Conservation (phyloP, 2,888 invertebrate genomes). For the Yponomeuta malinellus region DNA sequence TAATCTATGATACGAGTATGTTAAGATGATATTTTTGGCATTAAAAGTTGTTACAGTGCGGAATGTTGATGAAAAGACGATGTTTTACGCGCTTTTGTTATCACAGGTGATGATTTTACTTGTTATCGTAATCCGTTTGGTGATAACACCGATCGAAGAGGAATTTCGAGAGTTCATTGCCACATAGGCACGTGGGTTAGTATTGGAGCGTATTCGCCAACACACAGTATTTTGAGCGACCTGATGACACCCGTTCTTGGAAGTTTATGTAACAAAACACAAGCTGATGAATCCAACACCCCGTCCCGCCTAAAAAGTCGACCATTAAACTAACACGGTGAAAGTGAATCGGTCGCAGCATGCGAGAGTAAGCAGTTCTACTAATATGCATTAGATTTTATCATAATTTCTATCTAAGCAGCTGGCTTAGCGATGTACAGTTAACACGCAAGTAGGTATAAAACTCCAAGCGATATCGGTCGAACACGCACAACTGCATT, state of each 20-base stretch:
- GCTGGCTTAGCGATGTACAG: slow-evolving; percentile 38
- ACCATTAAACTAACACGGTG: background rate
- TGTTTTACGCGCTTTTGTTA: background rate
- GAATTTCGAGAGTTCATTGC: slow-evolving; percentile 51
- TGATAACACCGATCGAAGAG: background rate
- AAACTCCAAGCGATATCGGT: slow-evolving; percentile 42
- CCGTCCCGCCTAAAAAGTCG: background rate
- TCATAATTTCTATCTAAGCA: slow-evolving; percentile 37
- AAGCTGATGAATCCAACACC: slow-evolving; percentile 4
- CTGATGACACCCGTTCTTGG: background rate
- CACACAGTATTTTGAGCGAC: background rate
- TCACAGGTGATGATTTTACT: background rate
- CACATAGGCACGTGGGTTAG: slow-evolving; percentile 24
- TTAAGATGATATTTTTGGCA: background rate
- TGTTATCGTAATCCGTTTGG: background rate
- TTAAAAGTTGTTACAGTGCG: background rate
- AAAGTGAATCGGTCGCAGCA: background rate
- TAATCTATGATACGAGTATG: background rate
- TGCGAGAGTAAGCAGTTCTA: background rate
- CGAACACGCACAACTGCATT: slow-evolving; percentile 19
- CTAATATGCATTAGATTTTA: slow-evolving; percentile 35
- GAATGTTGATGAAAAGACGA: background rate
- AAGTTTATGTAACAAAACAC: background rate
- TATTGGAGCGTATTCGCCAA: background rate
- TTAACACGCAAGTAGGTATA: slow-evolving; percentile 38